Evolutionary conservation across 2,888 invertebrate genomes (phyloP).

Genomic region (Philopedon plagiatum): DNA sequence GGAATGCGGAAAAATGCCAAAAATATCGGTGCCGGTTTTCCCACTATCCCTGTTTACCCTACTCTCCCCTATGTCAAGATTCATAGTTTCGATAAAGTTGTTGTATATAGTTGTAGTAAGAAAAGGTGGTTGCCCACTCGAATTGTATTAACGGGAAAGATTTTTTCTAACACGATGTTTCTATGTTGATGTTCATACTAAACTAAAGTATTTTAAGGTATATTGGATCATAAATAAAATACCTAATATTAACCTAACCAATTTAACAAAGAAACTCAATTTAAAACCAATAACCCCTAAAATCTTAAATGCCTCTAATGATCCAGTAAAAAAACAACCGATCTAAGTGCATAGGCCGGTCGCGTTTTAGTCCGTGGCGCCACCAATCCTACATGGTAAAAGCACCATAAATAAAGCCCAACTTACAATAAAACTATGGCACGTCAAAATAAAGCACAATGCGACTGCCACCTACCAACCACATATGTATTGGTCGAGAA

Average conservation of each 20-base stretch:
- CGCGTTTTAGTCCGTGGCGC: slow-evolving; percentile 60
- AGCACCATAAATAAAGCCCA: slow-evolving; percentile 64
- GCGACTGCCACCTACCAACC: slow-evolving; percentile 54
- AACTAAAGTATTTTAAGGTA: not conserved
- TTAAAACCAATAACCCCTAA: slow-evolving; percentile 28
- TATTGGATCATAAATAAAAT: not conserved
- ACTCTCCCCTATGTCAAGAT: too few species aligned
- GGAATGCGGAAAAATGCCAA: too few species aligned
- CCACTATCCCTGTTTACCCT: too few species aligned
- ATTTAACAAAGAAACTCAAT: slow-evolving; percentile 29
- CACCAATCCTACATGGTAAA: slow-evolving; percentile 64
- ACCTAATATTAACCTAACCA: not conserved
- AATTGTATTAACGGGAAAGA: too few species aligned
- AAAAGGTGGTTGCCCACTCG: too few species aligned
- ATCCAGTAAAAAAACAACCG: slow-evolving; percentile 21
- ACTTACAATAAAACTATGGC: slow-evolving; percentile 60
- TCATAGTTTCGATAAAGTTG: too few species aligned
- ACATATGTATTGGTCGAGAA: slow-evolving; percentile 43
- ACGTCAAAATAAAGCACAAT: slow-evolving; percentile 59
- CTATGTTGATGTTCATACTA: not conserved
- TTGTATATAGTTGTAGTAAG: too few species aligned
- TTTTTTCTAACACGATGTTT: too few species aligned
- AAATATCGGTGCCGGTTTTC: too few species aligned
- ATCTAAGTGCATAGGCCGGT: slow-evolving; percentile 47
- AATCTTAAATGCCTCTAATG: slow-evolving; percentile 30